phyloP scores from a whole-genome alignment of 2,797 vertebrate genomes.

The Eremophila alpestris region DNA sequence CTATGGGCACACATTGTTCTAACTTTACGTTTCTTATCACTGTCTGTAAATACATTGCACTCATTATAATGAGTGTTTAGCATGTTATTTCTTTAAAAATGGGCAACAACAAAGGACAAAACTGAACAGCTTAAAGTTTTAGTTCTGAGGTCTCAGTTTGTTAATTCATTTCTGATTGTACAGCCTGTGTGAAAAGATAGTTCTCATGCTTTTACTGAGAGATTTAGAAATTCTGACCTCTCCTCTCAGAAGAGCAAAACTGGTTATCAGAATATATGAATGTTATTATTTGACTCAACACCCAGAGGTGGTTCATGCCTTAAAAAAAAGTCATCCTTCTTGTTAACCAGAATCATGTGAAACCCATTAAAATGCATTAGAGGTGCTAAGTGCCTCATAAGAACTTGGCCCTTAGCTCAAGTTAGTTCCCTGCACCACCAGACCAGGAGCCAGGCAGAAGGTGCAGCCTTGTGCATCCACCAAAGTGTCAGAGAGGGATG shows the following conservation, averaged over 20 bases:
- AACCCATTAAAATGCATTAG: neutral
- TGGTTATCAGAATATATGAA: neutral
- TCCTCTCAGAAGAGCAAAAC: neutral
- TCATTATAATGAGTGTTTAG: neutral
- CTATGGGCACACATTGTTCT: neutral
- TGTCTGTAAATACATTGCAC: neutral
- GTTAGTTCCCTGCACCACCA: rapidly evolving
- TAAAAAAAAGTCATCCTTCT: neutral
- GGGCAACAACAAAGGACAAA: neutral
- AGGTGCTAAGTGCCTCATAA: neutral
- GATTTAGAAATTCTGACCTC: neutral
- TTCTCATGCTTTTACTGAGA: neutral
- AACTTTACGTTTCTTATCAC: neutral
- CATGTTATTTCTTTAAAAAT: neutral
- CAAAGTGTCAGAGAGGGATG: neutral
- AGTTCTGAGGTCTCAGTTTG: neutral
- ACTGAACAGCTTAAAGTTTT: neutral
- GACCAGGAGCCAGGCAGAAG: neutral
- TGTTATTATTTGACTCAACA: neutral
- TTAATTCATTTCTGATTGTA: neutral
- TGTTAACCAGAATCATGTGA: neutral
- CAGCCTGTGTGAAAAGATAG: neutral
- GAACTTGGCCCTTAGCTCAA: neutral
- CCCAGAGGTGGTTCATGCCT: neutral
- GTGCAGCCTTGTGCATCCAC: rapidly evolving